Conservation (phyloP, 2,797 vertebrate species). For the Acanthiza pusilla region DNA sequence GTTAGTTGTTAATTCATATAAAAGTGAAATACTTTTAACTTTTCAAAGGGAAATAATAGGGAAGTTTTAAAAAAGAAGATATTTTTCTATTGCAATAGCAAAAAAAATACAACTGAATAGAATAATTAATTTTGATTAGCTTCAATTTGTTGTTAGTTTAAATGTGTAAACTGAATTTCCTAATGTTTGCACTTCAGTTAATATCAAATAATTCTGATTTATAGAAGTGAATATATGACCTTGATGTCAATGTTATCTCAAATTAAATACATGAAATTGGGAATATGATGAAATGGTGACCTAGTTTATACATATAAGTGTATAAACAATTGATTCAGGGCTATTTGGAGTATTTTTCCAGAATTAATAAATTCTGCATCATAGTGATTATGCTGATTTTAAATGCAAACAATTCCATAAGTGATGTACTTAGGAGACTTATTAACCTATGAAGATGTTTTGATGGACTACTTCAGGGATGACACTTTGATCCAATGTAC, state of each 20-base stretch:
- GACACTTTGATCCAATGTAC: neutral
- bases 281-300: neutral
- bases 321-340: neutral
- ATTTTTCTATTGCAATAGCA: neutral
- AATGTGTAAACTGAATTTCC: neutral
- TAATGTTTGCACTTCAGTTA: neutral
- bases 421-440: neutral
- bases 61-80: neutral
- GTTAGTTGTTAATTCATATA: neutral
- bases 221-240: neutral
- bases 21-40: neutral
- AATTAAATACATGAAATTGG: neutral
- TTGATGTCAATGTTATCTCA: neutral
- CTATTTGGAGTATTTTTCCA: neutral
- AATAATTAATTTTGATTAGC: neutral
- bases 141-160: neutral
- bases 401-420: neutral
- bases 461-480: neutral
- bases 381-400: neutral
- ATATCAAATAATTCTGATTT: neutral
- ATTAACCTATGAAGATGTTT: neutral
- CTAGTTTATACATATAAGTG: neutral
- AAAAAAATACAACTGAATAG: neutral
- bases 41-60: no score
- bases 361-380: neutral